Percentiles rank a stretch among this genome's conserved stretches.
Evolutionary conservation across 2,888 invertebrate species (phyloP).

Genomic region (Spisula solida): DNA sequence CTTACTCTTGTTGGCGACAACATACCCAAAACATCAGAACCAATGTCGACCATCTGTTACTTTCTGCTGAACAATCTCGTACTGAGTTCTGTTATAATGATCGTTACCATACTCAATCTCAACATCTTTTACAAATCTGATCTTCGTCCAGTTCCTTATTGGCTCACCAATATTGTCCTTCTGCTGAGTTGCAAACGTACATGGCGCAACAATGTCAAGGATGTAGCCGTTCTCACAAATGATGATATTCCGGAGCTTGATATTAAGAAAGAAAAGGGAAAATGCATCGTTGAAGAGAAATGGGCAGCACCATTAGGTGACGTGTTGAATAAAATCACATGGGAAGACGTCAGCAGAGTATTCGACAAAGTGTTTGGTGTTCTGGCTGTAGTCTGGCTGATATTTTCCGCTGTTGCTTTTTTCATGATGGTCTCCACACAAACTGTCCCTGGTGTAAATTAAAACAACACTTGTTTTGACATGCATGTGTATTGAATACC

Average conservation of each 20-base stretch:
- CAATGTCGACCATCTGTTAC: slow-evolving; percentile 72
- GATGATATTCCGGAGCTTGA: background rate
- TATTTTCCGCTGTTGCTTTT: slow-evolving; percentile 37
- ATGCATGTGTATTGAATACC: too few relatives aligned
- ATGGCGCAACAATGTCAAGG: slow-evolving; percentile 24
- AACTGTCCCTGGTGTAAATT: slow-evolving; percentile 11
- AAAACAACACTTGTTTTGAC: too few relatives aligned
- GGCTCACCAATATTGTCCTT: background rate
- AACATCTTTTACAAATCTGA: slow-evolving; percentile 59
- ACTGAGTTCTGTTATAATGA: slow-evolving; percentile 64
- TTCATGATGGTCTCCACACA: slow-evolving; percentile 34
- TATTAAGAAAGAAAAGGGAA: background rate
- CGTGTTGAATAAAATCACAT: slow-evolving; percentile 2
- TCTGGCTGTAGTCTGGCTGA: slow-evolving; percentile 28
- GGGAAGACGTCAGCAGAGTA: slow-evolving; percentile 42
- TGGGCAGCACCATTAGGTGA: background rate
- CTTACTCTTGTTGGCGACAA: slow-evolving; percentile 73
- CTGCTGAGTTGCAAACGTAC: slow-evolving; percentile 23
- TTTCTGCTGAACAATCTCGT: slow-evolving; percentile 67
- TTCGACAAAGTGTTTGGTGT: slow-evolving; percentile 24
- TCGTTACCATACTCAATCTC: slow-evolving; percentile 68
- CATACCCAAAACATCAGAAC: slow-evolving; percentile 68
- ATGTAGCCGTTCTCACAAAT: background rate
- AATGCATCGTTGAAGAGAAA: background rate
- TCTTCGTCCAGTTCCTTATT: slow-evolving; percentile 7